A percentile compares a stretch with the other conserved stretches of the same genome.
Conservation (phyloP, 1,140 invertebrate genomes). For the Heliothis virescens region DNA sequence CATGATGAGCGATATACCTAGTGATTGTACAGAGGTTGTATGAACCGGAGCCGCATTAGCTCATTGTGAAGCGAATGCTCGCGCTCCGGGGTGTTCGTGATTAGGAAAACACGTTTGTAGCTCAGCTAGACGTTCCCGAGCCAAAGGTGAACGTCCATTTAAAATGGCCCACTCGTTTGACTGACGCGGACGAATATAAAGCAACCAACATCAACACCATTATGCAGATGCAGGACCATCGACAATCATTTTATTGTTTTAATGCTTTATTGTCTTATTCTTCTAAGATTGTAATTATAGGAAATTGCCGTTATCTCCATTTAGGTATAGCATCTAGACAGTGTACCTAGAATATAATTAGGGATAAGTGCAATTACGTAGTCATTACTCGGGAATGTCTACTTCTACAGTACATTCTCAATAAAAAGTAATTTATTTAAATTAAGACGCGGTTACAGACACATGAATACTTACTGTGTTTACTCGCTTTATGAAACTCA, state of each 20-base stretch:
- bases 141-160: slow-evolving; percentile 44
- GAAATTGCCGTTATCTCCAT: slow-evolving; percentile 9
- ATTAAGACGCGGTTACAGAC: background rate
- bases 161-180: slow-evolving; percentile 33
- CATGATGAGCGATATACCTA: too few species aligned
- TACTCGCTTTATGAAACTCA: too few species aligned
- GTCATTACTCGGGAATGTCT: background rate
- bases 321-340: background rate
- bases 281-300: slow-evolving; percentile 2
- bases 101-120: slow-evolving; percentile 40
- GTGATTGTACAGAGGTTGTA: background rate
- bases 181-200: slow-evolving; percentile 15
- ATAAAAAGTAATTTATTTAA: background rate
- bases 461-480: too few species aligned
- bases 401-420: background rate
- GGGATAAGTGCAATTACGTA: background rate
- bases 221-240: slow-evolving; percentile 21
- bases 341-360: slow-evolving; percentile 19
- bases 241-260: slow-evolving; percentile 20
- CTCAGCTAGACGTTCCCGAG: slow-evolving; percentile 34
- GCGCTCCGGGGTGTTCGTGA: slow-evolving; percentile 23
- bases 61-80: background rate
- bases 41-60: background rate
- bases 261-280: slow-evolving; percentile 32
- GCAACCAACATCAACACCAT: background rate